A percentile compares a stretch with the other conserved stretches of the same genome.
These are phyloP conservation scores for Acanthosoma haemorrhoidale DNA, from an alignment of 2,888 invertebrate species.

Conservation along the genomic window DNA sequence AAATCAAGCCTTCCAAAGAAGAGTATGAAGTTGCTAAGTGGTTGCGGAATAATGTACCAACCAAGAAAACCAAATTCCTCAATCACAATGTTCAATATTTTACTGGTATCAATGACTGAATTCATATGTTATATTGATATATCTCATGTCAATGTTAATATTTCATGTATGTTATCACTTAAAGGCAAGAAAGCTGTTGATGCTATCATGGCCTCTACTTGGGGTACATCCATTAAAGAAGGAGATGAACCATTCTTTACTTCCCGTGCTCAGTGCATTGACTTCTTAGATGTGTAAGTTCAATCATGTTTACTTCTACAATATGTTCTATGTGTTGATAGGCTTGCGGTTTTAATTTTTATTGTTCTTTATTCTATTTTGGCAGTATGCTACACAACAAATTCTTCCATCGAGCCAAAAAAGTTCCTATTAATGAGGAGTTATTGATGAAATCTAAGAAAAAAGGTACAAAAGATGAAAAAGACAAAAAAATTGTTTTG, in stretches of 20 bases:
- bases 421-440: slow-evolving; percentile 65
- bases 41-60: slow-evolving; percentile 87
- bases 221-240: slow-evolving; percentile 55
- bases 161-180: slow-evolving; percentile 38
- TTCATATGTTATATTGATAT: slow-evolving; percentile 2
- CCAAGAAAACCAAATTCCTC: slow-evolving; percentile 91
- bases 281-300: slow-evolving; percentile 62
- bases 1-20: slow-evolving; percentile 77
- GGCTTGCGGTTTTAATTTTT: neutral
- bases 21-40: slow-evolving; percentile 92
- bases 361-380: neutral
- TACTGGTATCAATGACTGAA: slow-evolving; percentile 57
- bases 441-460: slow-evolving; percentile 51
- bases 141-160: neutral
- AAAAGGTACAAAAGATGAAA: slow-evolving; percentile 51
- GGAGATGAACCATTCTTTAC: slow-evolving; percentile 72
- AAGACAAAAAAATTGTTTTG: slow-evolving; percentile 47
- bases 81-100: slow-evolving; percentile 97
- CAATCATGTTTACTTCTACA: neutral
- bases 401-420: slow-evolving; percentile 90
- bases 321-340: neutral
- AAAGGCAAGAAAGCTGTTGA: slow-evolving; percentile 83
- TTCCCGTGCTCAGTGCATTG: slow-evolving; percentile 70
- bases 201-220: slow-evolving; percentile 83
- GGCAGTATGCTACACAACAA: slow-evolving; percentile 79